phyloP scores from a whole-genome alignment of 2,113 vertebrate genomes.

The Sinocyclocheilus maitianheensis region DNA sequence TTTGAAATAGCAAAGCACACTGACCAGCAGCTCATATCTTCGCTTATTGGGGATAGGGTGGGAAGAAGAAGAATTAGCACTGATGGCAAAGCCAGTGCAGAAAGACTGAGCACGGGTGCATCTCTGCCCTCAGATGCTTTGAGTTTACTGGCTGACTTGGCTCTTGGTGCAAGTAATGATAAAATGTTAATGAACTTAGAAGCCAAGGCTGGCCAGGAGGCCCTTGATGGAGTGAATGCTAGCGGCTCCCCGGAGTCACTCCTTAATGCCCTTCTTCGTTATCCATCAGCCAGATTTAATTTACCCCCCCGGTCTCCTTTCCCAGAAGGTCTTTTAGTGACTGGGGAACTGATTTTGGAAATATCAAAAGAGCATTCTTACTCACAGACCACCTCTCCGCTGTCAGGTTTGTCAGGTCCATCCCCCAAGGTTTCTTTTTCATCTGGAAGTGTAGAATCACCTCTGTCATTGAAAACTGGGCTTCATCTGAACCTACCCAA shows the following conservation, averaged over 20 bases:
- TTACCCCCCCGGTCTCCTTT: constrained; percentile 61
- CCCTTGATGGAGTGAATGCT: constrained; percentile 59
- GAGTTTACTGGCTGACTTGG: constrained; percentile 91
- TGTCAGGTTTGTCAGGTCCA: constrained; percentile 72
- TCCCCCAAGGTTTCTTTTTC: constrained; percentile 61
- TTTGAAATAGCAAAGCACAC: constrained; percentile 59
- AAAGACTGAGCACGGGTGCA: constrained; percentile 37
- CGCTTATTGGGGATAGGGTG: constrained; percentile 33
- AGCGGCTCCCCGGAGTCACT: constrained; percentile 63
- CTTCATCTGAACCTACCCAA: constrained; percentile 29
- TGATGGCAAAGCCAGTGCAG: constrained; percentile 55
- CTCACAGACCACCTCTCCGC: constrained; percentile 71
- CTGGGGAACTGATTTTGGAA: constrained; percentile 64
- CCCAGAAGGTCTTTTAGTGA: constrained; percentile 61
- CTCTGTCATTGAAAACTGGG: constrained; percentile 24
- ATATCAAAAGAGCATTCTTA: constrained; percentile 77
- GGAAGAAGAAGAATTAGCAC: constrained; percentile 34
- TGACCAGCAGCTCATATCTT: constrained; percentile 42
- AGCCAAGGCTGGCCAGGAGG: constrained; percentile 59
- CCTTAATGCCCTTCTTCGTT: constrained; percentile 69
- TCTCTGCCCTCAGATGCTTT: constrained; percentile 81
- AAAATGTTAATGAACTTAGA: constrained; percentile 57
- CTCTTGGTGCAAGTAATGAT: constrained; percentile 77
- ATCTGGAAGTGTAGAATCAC: constrained; percentile 59
- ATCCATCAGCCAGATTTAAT: constrained; percentile 56